phyloP scores from a whole-genome alignment of 2,113 vertebrate genomes.

The Maccullochella peelii region DNA sequence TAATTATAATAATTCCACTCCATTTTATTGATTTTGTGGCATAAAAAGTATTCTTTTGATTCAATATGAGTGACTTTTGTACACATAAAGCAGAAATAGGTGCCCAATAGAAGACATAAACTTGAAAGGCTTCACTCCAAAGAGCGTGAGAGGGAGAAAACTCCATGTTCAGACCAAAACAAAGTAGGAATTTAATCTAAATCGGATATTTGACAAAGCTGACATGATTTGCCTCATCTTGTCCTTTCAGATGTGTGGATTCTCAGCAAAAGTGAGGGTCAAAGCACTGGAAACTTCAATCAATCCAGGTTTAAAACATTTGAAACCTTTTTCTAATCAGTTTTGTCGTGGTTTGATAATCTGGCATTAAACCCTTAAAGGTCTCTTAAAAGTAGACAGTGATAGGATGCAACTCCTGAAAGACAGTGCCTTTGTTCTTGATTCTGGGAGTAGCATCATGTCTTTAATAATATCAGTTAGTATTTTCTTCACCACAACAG shows the following conservation, averaged over 20 bases:
- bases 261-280: not conserved
- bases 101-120: not conserved
- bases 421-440: conserved; percentile 25
- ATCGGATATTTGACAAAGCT: not conserved
- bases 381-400: not conserved
- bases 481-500: conserved; percentile 34
- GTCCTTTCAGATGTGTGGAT: not conserved
- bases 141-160: not conserved
- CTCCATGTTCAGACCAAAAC: not conserved
- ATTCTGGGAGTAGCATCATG: not conserved
- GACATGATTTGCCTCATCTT: not conserved
- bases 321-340: not conserved
- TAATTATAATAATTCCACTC: not conserved
- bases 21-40: conserved; percentile 28
- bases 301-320: not conserved
- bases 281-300: not conserved
- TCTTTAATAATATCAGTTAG: conserved; percentile 49
- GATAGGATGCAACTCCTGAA: not conserved
- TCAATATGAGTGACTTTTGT: not conserved
- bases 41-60: not conserved
- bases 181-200: not conserved
- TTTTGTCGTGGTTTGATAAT: not conserved
- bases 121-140: conserved; percentile 35
- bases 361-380: conserved; percentile 14
- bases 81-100: not conserved